phyloP scores from a whole-genome alignment of 2,888 invertebrate genomes.

The Aleiodes alternator region DNA sequence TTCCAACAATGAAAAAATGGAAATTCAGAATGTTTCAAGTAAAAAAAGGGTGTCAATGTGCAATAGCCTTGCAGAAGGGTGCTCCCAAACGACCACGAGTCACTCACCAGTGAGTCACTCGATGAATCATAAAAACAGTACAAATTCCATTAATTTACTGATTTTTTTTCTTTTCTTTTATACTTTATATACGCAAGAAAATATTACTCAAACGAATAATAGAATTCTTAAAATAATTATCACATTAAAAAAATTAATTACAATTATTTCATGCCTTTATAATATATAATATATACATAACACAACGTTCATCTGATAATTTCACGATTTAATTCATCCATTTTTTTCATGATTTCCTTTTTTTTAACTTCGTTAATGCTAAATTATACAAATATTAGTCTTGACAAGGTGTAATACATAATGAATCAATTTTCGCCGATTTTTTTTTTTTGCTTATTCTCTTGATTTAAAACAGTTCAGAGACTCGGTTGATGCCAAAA shows the following conservation, averaged over 20 bases:
- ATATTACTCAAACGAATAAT: too few relatives aligned
- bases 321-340: constrained; percentile 63
- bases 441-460: constrained; percentile 38
- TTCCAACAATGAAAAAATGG: too few relatives aligned
- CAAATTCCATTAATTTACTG: too few relatives aligned
- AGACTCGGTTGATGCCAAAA: constrained; percentile 35
- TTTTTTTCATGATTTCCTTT: constrained; percentile 53
- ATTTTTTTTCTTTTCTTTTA: too few relatives aligned
- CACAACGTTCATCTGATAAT: constrained; percentile 64
- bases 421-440: constrained; percentile 27
- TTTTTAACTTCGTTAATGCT: constrained; percentile 56
- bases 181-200: too few relatives aligned
- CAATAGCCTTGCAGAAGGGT: too few relatives aligned
- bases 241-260: constrained; percentile 63
- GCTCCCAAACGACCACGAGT: too few relatives aligned
- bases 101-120: too few relatives aligned
- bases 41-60: too few relatives aligned
- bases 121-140: too few relatives aligned
- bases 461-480: constrained; percentile 31
- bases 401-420: constrained; percentile 40
- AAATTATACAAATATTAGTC: constrained; percentile 62
- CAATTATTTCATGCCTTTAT: constrained; percentile 63
- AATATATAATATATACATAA: constrained; percentile 64
- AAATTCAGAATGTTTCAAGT: too few relatives aligned
- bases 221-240: constrained; percentile 44